Evolutionary conservation across 2,113 vertebrate genomes (phyloP).

Genomic region (Etheostoma spectabile): DNA sequence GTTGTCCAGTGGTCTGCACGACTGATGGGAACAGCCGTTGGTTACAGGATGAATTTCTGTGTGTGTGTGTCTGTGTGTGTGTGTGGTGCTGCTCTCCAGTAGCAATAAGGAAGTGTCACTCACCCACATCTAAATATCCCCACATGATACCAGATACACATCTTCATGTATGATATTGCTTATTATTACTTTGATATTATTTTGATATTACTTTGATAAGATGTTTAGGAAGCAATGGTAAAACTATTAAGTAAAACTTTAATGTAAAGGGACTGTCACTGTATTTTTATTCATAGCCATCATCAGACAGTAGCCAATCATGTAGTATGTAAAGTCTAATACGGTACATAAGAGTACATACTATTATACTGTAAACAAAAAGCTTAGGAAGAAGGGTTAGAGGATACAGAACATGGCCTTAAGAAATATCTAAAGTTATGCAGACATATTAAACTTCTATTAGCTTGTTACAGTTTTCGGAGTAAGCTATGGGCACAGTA

Average conservation of each 20-base stretch:
- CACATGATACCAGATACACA: background rate
- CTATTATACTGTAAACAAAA: background rate
- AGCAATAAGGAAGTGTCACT: background rate
- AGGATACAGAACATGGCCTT: background rate
- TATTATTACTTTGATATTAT: too few species aligned
- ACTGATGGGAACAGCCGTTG: slow-evolving; percentile 15
- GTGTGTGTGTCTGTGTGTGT: background rate
- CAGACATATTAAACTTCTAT: too few species aligned
- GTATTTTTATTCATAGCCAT: background rate
- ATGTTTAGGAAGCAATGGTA: background rate
- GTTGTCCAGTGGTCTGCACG: slow-evolving; percentile 23
- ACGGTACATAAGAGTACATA: background rate
- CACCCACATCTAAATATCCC: background rate
- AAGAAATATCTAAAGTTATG: background rate
- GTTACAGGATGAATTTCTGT: background rate
- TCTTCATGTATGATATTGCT: background rate
- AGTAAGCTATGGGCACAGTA: background rate
- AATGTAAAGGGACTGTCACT: background rate
- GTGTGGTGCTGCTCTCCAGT: background rate
- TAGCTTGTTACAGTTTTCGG: background rate
- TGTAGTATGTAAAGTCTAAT: background rate
- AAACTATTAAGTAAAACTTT: too few species aligned
- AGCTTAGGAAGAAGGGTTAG: background rate
- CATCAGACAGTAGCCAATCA: background rate
- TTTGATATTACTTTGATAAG: background rate